Percentiles rank a stretch among this genome's conserved stretches.
Conservation (phyloP, 2,888 invertebrate species). For the Pristionchus japonicus region DNA sequence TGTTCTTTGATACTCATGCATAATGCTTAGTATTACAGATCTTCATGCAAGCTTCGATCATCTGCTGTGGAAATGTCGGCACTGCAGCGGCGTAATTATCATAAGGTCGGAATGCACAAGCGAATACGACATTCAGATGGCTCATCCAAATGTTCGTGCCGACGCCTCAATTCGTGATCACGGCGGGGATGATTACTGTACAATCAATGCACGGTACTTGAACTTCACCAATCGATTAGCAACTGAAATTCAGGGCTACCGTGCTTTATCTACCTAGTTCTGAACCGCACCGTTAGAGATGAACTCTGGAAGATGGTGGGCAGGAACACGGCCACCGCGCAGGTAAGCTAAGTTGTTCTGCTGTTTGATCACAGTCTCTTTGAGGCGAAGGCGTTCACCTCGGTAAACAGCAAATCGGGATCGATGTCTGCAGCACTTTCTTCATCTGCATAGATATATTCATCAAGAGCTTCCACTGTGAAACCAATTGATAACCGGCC, state of each 20-base stretch:
- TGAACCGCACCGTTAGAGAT: neutral
- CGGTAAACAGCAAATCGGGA: neutral
- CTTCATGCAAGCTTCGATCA: constrained; percentile 1
- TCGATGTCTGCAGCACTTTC: neutral
- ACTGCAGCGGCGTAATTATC: neutral
- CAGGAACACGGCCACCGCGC: neutral
- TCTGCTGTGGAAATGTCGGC: neutral
- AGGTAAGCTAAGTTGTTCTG: neutral
- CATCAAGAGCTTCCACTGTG: too few relatives aligned
- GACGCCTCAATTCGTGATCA: neutral
- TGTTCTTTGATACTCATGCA: too few relatives aligned
- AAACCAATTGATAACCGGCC: too few relatives aligned
- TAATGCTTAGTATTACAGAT: too few relatives aligned
- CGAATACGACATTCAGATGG: neutral
- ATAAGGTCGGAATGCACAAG: neutral
- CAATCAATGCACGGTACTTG: neutral
- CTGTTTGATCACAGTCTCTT: neutral
- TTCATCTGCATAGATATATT: neutral
- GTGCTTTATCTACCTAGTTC: neutral
- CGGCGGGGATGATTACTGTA: too few relatives aligned
- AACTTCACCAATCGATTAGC: neutral
- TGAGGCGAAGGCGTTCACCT: neutral
- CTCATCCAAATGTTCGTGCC: constrained; percentile 18
- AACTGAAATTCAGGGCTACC: neutral
- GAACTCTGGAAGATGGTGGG: neutral